A percentile compares a stretch with the other conserved stretches of the same genome.
Conservation (phyloP, 2,888 invertebrate species). For the Embidobia sp. region DNA sequence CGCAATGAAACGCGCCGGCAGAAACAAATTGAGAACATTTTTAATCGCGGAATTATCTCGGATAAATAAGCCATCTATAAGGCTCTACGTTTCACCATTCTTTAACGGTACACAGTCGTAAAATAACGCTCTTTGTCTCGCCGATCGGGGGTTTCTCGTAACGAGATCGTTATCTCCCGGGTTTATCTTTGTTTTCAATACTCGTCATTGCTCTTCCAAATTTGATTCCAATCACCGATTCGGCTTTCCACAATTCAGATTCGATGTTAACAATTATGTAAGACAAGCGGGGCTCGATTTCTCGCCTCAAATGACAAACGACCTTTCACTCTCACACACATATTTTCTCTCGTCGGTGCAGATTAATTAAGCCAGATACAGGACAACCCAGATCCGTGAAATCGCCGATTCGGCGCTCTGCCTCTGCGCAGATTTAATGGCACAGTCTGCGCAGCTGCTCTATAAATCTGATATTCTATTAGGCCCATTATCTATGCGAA, state of each 20-base stretch:
- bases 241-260: neutral
- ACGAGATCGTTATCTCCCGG: constrained; percentile 11
- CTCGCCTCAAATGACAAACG: constrained; percentile 45
- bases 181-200: neutral
- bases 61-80: constrained; percentile 8
- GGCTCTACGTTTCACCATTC: constrained; percentile 4
- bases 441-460: constrained; percentile 2
- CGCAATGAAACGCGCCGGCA: neutral
- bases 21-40: neutral
- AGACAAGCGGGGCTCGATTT: constrained; percentile 38
- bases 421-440: constrained; percentile 30
- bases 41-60: constrained; percentile 14
- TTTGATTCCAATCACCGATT: neutral
- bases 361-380: constrained; percentile 59
- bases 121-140: constrained; percentile 21
- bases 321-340: constrained; percentile 60
- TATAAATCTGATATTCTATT: constrained; percentile 37
- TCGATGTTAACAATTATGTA: constrained; percentile 18
- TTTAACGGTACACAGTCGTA: constrained; percentile 24
- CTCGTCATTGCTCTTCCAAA: neutral
- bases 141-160: constrained; percentile 4
- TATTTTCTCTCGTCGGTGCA: constrained; percentile 51
- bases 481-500: too few relatives aligned
- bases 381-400: constrained; percentile 42
- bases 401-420: constrained; percentile 25